These are phyloP conservation scores for Siniperca chuatsi DNA, from an alignment of 2,113 vertebrate genomes.

Conservation along the genomic window DNA sequence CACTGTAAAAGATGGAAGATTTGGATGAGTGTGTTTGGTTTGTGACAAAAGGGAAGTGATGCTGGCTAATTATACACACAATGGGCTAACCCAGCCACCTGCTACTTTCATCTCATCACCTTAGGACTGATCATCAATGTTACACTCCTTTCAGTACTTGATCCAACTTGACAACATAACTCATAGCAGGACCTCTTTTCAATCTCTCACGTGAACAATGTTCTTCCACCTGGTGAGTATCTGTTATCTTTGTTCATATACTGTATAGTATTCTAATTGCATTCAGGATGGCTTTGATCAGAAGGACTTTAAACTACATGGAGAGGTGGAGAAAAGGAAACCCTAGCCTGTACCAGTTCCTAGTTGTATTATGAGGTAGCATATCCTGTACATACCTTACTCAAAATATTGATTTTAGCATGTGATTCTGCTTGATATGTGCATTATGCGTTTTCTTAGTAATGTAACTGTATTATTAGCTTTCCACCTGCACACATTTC, in stretches of 20 bases:
- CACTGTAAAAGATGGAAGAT: neutral
- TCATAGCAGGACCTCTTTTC: conserved; percentile 12
- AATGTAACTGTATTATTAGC: neutral
- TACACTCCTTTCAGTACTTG: conserved; percentile 16
- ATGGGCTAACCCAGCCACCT: conserved; percentile 63
- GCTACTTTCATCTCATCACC: conserved; percentile 65
- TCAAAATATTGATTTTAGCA: neutral
- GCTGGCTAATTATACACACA: conserved; percentile 68
- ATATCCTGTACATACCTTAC: neutral
- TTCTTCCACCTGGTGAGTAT: conserved; percentile 64
- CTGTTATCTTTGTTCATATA: neutral
- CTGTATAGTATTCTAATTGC: neutral
- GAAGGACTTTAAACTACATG: neutral
- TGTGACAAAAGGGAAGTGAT: conserved; percentile 77
- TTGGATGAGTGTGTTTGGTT: conserved; percentile 21
- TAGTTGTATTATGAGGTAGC: neutral
- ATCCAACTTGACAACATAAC: conserved; percentile 26
- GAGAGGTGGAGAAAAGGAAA: conserved; percentile 17
- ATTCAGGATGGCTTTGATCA: conserved; percentile 14
- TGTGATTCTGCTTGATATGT: neutral
- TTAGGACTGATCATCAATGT: conserved; percentile 5
- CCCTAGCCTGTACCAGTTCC: neutral
- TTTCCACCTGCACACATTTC: conserved; percentile 3
- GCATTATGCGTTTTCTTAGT: neutral
- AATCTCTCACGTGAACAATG: conserved; percentile 50